Evolutionary conservation across 2,113 vertebrate species (phyloP), one percentile per base, ranked within the genome.

Genomic region (Microtus ochrogaster): DNA sequence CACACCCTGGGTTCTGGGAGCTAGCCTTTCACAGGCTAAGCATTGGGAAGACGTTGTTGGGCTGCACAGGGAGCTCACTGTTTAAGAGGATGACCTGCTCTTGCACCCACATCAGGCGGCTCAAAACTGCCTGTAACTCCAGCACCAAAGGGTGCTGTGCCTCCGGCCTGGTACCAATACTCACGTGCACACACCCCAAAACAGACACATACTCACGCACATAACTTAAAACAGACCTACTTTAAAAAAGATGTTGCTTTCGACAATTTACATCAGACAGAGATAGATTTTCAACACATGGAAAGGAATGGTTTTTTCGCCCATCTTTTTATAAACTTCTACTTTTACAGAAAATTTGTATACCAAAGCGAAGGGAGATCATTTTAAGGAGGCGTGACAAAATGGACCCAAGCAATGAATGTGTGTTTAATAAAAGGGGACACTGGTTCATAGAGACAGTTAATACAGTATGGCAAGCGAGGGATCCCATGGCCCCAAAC

Each of bases 221-320:
- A 44, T 41, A 63, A 63, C 39, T 82, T 83, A 61, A 82, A 39
- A 82, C 17, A 58, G 55, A 58, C 19, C 55, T 58, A 58, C 55
- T n/a, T 55, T n/a, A 10, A 22, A 63, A 81, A 90, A 90, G 36
- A 83, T 21, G 39, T 33, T 24, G 33, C 3, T 41, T 72, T 83
- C 66, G 63, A 30, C 19, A 70, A n/a, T 39, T 88, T 91, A 72
- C 39, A 83, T 79, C 65, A 55, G 22, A 41, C 12, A 1, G 65
- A 79, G 65, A 47, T 61, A 68, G 44, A 61, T 72, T 97, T 83
- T 89, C 95, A 89, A 90, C 17, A 79, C 39, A 11, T 13, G 26
- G 14, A 89, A 87, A 36, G 66, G 44, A 63, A 13, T 30, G 30
- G 24, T 83, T 36, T 84, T 88, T 90, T 93, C 63, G 86, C 63